Evolutionary conservation across 2,888 invertebrate species (phyloP), one percentile per base, ranked within the genome.

Genomic region (Phengaris arion): DNA sequence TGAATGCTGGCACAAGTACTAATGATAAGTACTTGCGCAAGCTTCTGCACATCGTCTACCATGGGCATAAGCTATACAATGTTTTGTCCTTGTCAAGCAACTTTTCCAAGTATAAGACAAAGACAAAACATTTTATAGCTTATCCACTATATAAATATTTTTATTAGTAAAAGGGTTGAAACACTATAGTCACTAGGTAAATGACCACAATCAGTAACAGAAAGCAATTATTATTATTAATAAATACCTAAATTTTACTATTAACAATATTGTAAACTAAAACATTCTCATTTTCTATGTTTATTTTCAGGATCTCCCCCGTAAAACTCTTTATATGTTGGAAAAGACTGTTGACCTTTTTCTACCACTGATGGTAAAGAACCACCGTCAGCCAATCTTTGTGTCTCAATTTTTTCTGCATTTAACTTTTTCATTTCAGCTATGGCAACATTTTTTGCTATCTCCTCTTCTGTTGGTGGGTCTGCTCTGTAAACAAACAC

Each of bases 391-490:
- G 89, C 88, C 7, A 94, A 88, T 80, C 94, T 94, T 81, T 95
- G 94, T 0, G 88, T 86, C 78, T 97, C 96, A 76, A 97, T 85
- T 84, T 95, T 94, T 4, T 94, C 94, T 1, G 97, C 97, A 92
- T 97, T 98, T 68, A 94, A 88, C 83, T 96, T 96, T 81, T 97
- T 98, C 86, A 95, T 86, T 81, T 96, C 88, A 86, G 97, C 96
- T 64, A 97, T 92, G 15, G 96, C 95, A 68, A 96, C 85, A 89
- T 97, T 98, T 81, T 90, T 93, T 10, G 94, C 89, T 9, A 98
- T 90, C 89, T 98, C 98, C 78, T 96, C 96, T 78, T 94, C 94
- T 0, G 95, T 94, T 0, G 98, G 98, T 68, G 97, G 96, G 0
- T 95, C 94, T 2, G 81, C 83, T 81, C 95, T 95, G 81, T 77